A percentile compares a stretch with the other conserved stretches of the same genome.
These are phyloP conservation scores for Cololabis saira DNA, from an alignment of 2,113 vertebrate species.

Conservation along the genomic window DNA sequence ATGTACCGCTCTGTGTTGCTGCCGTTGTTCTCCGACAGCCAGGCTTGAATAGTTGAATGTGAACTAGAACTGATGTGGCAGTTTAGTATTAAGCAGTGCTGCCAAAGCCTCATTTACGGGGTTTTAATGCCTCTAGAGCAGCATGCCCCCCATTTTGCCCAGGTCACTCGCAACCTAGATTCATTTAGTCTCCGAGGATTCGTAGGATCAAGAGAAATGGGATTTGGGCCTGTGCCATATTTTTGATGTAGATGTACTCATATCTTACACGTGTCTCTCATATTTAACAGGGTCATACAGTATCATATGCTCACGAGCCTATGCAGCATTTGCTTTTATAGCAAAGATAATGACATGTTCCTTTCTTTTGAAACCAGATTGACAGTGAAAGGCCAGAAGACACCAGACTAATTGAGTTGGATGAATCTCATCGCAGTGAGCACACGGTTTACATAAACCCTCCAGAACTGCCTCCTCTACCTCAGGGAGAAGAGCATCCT, in stretches of 20 bases:
- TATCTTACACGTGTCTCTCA: slow-evolving; percentile 32
- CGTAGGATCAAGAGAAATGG: slow-evolving; percentile 39
- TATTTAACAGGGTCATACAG: slow-evolving; percentile 11
- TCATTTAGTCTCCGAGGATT: slow-evolving; percentile 46
- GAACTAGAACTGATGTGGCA: slow-evolving; percentile 51
- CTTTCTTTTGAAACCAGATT: slow-evolving; percentile 80
- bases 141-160: slow-evolving; percentile 51
- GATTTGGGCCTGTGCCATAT: slow-evolving; percentile 8
- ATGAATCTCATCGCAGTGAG: slow-evolving; percentile 95
- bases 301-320: not conserved
- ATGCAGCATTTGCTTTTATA: slow-evolving; percentile 6
- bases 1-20: not conserved
- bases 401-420: slow-evolving; percentile 91
- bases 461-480: slow-evolving; percentile 92
- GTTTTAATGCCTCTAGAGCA: slow-evolving; percentile 41
- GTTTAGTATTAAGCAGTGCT: slow-evolving; percentile 37
- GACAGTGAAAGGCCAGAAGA: slow-evolving; percentile 91
- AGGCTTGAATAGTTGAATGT: slow-evolving; percentile 26
- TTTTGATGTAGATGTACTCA: slow-evolving; percentile 21
- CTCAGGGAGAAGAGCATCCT: slow-evolving; percentile 91
- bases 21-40: slow-evolving; percentile 25
- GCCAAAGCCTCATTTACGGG: slow-evolving; percentile 46
- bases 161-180: slow-evolving; percentile 63
- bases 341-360: slow-evolving; percentile 28
- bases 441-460: slow-evolving; percentile 98